A percentile compares a stretch with the other conserved stretches of the same genome.
phyloP scores from a whole-genome alignment of 2,888 invertebrate genomes.

The Quadriops clusia region DNA sequence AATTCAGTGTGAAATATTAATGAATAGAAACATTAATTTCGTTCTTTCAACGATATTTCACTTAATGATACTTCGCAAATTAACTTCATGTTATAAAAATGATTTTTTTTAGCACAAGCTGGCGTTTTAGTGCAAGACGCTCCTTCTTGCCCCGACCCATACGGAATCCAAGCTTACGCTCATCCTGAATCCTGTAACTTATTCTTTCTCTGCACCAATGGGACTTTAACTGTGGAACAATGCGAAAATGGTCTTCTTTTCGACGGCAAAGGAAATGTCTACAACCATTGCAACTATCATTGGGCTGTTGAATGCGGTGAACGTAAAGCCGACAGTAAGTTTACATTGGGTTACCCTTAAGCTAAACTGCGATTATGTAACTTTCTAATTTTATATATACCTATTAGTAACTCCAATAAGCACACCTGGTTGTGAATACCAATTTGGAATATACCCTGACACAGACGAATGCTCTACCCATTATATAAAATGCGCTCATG shows the following conservation, averaged over 20 bases:
- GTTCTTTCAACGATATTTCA: not conserved
- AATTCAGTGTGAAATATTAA: no score
- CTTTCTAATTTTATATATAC: not conserved
- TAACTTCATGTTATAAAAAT: not conserved
- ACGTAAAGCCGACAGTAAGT: constrained; percentile 70
- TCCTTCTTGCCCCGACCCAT: constrained; percentile 68
- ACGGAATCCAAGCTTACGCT: constrained; percentile 73
- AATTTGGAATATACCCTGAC: constrained; percentile 80
- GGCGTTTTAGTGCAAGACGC: constrained; percentile 49
- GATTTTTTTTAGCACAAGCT: constrained; percentile 42
- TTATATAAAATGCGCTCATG: constrained; percentile 77
- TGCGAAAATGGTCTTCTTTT: constrained; percentile 87
- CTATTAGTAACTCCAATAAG: constrained; percentile 64
- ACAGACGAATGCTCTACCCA: constrained; percentile 70
- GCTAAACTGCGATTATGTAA: not conserved
- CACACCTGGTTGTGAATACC: constrained; percentile 73
- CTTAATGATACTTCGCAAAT: not conserved
- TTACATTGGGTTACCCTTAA: constrained; percentile 5
- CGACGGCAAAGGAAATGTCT: constrained; percentile 79
- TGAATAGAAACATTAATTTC: no score
- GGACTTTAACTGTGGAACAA: constrained; percentile 76
- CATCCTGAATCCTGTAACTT: constrained; percentile 81
- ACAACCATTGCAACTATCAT: constrained; percentile 89
- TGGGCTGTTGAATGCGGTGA: constrained; percentile 84
- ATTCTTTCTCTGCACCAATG: constrained; percentile 86